These are phyloP conservation scores for Muscidifurax raptorellus DNA, from an alignment of 1,140 invertebrate species.

Conservation along the genomic window DNA sequence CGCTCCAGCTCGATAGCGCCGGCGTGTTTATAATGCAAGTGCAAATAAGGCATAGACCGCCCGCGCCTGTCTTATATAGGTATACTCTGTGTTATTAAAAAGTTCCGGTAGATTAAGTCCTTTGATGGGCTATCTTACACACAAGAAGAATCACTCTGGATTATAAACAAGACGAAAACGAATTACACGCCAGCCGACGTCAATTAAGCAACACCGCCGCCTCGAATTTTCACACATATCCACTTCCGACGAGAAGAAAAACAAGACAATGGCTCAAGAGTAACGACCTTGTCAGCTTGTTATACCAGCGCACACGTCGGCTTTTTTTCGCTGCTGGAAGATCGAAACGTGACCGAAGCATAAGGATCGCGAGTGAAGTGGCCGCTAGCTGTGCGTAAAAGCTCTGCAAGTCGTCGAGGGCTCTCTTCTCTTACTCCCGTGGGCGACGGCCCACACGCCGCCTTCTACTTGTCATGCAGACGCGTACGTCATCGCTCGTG, in stretches of 20 bases:
- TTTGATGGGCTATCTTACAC: not conserved
- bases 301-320: not conserved
- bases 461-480: not conserved
- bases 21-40: not conserved
- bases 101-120: not conserved
- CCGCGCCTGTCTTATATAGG: not conserved
- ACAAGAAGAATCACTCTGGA: not conserved
- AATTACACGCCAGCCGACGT: not conserved
- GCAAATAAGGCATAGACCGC: not conserved
- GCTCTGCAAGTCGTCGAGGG: conserved; percentile 3
- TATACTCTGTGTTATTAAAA: not conserved
- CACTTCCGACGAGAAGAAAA: not conserved
- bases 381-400: not conserved
- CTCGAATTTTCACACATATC: not conserved
- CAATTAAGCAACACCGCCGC: not conserved
- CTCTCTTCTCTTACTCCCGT: not conserved
- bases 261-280: not conserved
- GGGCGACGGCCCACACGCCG: not conserved
- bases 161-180: not conserved
- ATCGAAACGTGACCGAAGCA: conserved; percentile 27
- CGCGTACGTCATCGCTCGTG: not conserved
- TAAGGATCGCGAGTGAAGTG: not conserved
- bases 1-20: not conserved
- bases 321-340: conserved; percentile 53
- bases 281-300: conserved; percentile 29